Conservation (phyloP, 2,888 invertebrate genomes). For the Caenorhabditis sp. region DNA sequence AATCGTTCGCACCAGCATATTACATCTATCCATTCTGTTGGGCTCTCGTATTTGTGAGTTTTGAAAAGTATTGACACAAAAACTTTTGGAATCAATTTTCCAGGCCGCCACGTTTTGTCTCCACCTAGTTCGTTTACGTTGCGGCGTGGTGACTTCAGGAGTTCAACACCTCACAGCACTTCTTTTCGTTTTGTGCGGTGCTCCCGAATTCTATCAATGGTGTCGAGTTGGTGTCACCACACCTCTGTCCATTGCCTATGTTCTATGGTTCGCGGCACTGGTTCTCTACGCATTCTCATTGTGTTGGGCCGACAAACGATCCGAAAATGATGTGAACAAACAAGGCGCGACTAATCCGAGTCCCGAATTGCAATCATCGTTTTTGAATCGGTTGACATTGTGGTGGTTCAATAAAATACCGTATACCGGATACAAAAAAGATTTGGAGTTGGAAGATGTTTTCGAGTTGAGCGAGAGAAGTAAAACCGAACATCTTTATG, state of each 20-base stretch:
- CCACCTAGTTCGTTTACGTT: slow-evolving; percentile 81
- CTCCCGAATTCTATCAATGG: slow-evolving; percentile 71
- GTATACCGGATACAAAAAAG: slow-evolving; percentile 54
- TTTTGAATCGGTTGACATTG: slow-evolving; percentile 57
- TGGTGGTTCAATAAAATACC: slow-evolving; percentile 67
- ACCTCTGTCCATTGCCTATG: slow-evolving; percentile 41
- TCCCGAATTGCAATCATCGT: slow-evolving; percentile 58
- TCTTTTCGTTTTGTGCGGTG: slow-evolving; percentile 79
- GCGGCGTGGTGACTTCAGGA: slow-evolving; percentile 90
- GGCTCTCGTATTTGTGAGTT: slow-evolving; percentile 56
- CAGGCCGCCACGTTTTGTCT: slow-evolving; percentile 71
- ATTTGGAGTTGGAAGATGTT: slow-evolving; percentile 58
- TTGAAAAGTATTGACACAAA: background rate
- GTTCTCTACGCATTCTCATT: slow-evolving; percentile 48
- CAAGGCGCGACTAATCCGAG: slow-evolving; percentile 12
- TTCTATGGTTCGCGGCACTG: slow-evolving; percentile 53
- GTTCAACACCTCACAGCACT: slow-evolving; percentile 90
- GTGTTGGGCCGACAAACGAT: slow-evolving; percentile 60
- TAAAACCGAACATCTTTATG: slow-evolving; percentile 44
- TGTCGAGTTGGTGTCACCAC: slow-evolving; percentile 34
- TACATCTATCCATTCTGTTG: slow-evolving; percentile 59
- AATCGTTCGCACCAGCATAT: slow-evolving; percentile 40
- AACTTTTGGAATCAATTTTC: background rate
- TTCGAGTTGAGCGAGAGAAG: slow-evolving; percentile 61
- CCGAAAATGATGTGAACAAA: background rate